A percentile compares a stretch with the other conserved stretches of the same genome.
Conservation (phyloP, 2,888 invertebrate genomes). For the Oscheius myriophilus region DNA sequence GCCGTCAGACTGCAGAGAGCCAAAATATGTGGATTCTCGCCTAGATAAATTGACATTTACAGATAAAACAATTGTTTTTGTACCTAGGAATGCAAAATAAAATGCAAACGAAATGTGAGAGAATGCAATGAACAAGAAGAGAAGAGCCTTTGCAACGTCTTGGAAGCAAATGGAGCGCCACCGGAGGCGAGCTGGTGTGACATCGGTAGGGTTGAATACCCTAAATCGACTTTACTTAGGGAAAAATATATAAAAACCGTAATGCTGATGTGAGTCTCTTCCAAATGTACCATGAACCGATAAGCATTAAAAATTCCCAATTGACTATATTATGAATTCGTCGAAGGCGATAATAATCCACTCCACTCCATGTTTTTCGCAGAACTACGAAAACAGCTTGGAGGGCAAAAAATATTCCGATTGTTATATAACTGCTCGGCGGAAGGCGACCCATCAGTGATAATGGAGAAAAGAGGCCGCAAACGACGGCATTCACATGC, state of each 20-base stretch:
- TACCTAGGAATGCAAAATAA: conserved; percentile 49
- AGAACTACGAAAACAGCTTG: conserved; percentile 24
- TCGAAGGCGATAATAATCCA: conserved; percentile 42
- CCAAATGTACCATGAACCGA: conserved; percentile 48
- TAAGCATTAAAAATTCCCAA: conserved; percentile 45
- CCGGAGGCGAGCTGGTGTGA: conserved; percentile 25
- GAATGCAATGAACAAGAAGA: conserved; percentile 47
- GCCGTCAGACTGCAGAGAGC: conserved; percentile 48
- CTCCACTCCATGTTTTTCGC: conserved; percentile 34
- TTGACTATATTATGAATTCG: conserved; percentile 44
- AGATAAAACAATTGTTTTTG: conserved; percentile 12
- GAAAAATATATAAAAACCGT: conserved; percentile 17
- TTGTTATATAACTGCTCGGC: background rate
- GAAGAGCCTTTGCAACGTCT: conserved; percentile 41
- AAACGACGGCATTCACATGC: too few species aligned
- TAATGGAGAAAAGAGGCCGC: too few species aligned
- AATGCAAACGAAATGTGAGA: conserved; percentile 51
- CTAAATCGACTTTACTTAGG: background rate
- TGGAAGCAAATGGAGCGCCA: conserved; percentile 41
- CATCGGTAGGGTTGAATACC: conserved; percentile 6
- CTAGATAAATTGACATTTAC: conserved; percentile 36
- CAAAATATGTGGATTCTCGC: conserved; percentile 46
- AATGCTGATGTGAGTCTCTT: conserved; percentile 38
- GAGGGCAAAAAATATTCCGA: conserved; percentile 18
- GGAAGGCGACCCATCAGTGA: too few species aligned